phyloP scores from a whole-genome alignment of 1,140 invertebrate species.

The Drosophila repleta region DNA sequence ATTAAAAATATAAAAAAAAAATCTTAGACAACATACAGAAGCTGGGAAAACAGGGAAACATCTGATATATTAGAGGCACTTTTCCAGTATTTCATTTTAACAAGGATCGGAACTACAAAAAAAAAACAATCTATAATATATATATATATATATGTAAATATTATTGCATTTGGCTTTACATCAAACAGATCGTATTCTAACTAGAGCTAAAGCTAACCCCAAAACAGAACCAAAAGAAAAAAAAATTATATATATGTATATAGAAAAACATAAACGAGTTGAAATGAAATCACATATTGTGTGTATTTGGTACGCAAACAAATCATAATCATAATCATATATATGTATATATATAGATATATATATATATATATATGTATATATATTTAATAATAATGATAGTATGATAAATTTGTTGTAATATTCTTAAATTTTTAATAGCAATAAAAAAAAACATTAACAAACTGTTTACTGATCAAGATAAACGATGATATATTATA shows the following conservation, averaged over 20 bases:
- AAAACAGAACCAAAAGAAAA: slow-evolving; percentile 17
- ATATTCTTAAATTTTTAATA: slow-evolving; percentile 43
- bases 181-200: not conserved
- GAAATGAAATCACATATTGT: slow-evolving; percentile 73
- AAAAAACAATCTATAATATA: not conserved
- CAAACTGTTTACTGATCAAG: slow-evolving; percentile 62
- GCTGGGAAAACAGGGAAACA: slow-evolving; percentile 2
- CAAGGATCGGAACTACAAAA: not conserved
- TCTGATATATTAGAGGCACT: slow-evolving; percentile 37
- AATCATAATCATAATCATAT: slow-evolving; percentile 53
- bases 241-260: slow-evolving; percentile 11
- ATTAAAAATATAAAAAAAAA: no score
- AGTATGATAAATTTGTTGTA: slow-evolving; percentile 34
- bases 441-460: slow-evolving; percentile 64
- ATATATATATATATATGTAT: slow-evolving; percentile 17
- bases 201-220: not conserved
- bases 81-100: slow-evolving; percentile 33
- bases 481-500: slow-evolving; percentile 28
- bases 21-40: not conserved
- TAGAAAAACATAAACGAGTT: slow-evolving; percentile 17
- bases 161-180: not conserved
- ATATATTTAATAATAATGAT: slow-evolving; percentile 60
- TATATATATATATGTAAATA: not conserved
- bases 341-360: slow-evolving; percentile 41
- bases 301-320: slow-evolving; percentile 78